phyloP scores from a whole-genome alignment of 2,113 vertebrate species.

The Aegypius monachus region DNA sequence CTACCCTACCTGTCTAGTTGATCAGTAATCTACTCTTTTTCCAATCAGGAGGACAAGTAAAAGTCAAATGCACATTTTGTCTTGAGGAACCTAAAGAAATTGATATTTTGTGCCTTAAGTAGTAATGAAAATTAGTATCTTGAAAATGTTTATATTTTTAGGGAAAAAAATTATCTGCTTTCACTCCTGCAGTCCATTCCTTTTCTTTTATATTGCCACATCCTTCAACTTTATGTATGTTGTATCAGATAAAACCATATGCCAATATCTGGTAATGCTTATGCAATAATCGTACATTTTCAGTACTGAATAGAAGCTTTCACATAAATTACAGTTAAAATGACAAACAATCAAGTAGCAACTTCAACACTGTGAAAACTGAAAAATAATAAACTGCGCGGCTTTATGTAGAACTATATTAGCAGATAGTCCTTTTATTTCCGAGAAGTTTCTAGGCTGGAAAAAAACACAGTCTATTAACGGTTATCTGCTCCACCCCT shows the following conservation, averaged over 20 bases:
- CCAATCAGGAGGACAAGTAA: background rate
- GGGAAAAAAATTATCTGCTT: background rate
- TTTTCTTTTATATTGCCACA: background rate
- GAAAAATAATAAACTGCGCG: background rate
- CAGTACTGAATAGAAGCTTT: background rate
- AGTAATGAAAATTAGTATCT: background rate
- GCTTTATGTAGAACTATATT: background rate
- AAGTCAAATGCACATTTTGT: background rate
- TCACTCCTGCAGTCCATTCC: background rate
- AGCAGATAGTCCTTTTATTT: background rate
- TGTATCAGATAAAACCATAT: background rate
- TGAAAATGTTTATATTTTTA: background rate
- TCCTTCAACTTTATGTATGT: background rate
- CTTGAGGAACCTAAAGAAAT: background rate
- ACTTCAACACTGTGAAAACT: background rate
- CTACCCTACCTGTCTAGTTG: background rate
- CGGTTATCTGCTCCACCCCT: background rate
- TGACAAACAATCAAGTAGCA: background rate
- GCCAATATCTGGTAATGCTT: background rate
- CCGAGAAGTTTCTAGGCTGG: background rate
- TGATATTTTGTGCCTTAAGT: background rate
- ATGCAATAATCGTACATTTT: background rate
- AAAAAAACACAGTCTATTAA: background rate
- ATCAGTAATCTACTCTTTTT: background rate
- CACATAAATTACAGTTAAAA: background rate